Evolutionary conservation across 2,888 invertebrate species (phyloP), one percentile per base, ranked within the genome.

Genomic region (Watsonalla binaria): DNA sequence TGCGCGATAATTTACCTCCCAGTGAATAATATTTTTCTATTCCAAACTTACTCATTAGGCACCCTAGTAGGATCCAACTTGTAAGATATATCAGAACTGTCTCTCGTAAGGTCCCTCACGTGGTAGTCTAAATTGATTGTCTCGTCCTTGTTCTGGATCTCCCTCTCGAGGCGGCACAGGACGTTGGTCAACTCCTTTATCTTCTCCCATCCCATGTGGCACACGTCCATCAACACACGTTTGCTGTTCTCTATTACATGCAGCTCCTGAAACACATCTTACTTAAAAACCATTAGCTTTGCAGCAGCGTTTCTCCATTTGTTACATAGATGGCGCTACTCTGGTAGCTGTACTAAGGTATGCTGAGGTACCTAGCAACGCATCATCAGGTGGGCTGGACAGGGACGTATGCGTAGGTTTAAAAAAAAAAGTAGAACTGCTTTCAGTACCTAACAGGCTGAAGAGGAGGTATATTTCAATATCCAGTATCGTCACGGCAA

Each of bases 131-230:
- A 93, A 59, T 93, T 92, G 45, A 96, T 90, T 0, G 97, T 93
- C 68, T 96, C 95, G n/a, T 93, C 91, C 82, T 98, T 98, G 75
- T 97, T 96, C 58, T 92, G 92, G 51, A 96, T 91, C 76, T 97
- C 96, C 5, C 95, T 79, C 56, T 92, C 90, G 9, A 97, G 85
- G 59, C 94, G 93, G 63, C 94, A 94, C 67, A 92, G 92, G 0
- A 95, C 93, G 67, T 95, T 95, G 62, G 94, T 94, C 11, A 97
- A 80, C 45, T 94, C 93, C 65, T 95, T 95, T 1, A 96, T 80
- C 77, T 96, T 96, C 72, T 96, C 94, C 95, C 96, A 96, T 0
- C 95, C 94, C 84, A 85, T 83, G 60, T 87, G 86, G 59, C 90
- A 90, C 0, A 86, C 79, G 58, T 91, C 89, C 2, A 82, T 87